Percentiles rank a stretch among this genome's conserved stretches.
Conservation (phyloP, 2,113 vertebrate genomes). For the Nycticryphes semicollaris region DNA sequence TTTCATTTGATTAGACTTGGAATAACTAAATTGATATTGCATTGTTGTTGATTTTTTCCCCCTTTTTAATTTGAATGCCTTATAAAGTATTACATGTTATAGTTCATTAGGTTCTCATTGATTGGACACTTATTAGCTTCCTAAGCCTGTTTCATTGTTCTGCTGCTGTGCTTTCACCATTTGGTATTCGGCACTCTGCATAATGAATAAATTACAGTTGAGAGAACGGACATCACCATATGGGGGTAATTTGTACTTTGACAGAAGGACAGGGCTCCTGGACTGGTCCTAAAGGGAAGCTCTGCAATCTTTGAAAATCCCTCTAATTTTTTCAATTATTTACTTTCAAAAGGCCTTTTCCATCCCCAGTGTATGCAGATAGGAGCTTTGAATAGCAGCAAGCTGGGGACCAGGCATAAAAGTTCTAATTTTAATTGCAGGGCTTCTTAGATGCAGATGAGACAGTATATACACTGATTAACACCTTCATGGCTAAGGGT, state of each 20-base stretch:
- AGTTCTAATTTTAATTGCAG: constrained; percentile 68
- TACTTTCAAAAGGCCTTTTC: constrained; percentile 66
- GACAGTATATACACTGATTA: constrained; percentile 47
- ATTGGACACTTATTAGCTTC: constrained; percentile 37
- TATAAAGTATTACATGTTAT: constrained; percentile 38
- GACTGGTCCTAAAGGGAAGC: constrained; percentile 56
- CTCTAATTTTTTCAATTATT: constrained; percentile 72
- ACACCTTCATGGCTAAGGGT: constrained; percentile 42
- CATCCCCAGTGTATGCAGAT: constrained; percentile 44
- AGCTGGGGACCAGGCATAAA: constrained; percentile 51
- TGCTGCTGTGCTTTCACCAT: constrained; percentile 53
- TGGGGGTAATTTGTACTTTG: constrained; percentile 66
- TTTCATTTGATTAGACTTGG: not conserved
- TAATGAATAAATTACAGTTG: constrained; percentile 70
- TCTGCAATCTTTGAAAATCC: constrained; percentile 55
- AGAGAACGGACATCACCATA: constrained; percentile 57
- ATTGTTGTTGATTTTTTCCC: not conserved
- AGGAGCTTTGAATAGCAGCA: constrained; percentile 45
- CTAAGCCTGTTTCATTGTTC: constrained; percentile 43
- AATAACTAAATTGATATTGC: constrained; percentile 6
- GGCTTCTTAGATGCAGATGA: constrained; percentile 60
- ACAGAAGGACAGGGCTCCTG: constrained; percentile 60
- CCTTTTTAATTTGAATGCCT: constrained; percentile 28
- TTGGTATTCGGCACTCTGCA: constrained; percentile 48
- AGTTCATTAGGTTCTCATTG: constrained; percentile 29